Evolutionary conservation across 2,888 invertebrate genomes (phyloP).

Genomic region (Pachycephus smyrnensis): DNA sequence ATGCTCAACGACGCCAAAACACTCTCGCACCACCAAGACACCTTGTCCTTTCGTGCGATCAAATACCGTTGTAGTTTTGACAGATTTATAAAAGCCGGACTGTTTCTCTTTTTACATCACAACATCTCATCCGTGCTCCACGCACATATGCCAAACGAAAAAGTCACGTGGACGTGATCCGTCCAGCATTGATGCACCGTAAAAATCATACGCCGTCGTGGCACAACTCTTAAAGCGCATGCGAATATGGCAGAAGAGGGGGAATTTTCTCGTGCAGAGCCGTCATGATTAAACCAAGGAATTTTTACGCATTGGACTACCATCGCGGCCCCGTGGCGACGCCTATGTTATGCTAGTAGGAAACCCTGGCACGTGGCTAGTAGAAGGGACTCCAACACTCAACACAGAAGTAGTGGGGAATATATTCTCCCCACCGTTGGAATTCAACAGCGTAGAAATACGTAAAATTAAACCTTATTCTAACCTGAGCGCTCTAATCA

Average conservation of each 20-base stretch:
- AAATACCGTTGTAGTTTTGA: slow-evolving; percentile 18
- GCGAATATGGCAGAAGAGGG: slow-evolving; percentile 3
- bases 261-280: not conserved
- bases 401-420: not conserved
- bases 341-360: not conserved
- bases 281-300: not conserved
- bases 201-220: slow-evolving; percentile 17
- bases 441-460: not conserved
- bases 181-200: not conserved
- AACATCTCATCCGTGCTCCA: not conserved
- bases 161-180: slow-evolving; percentile 14
- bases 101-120: slow-evolving; percentile 1
- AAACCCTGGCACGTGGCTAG: not conserved
- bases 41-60: not conserved
- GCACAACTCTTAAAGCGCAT: slow-evolving; percentile 1
- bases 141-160: slow-evolving; percentile 20
- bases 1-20: not conserved
- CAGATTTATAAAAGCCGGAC: not conserved
- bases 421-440: not conserved
- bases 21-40: slow-evolving; percentile 5
- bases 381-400: not conserved
- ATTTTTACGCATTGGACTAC: not conserved
- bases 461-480: not conserved
- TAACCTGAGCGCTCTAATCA: not conserved
- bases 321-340: not conserved